A percentile compares a stretch with the other conserved stretches of the same genome.
Conservation (phyloP, 2,888 invertebrate genomes). For the Imbricaverruca yamaguchii region DNA sequence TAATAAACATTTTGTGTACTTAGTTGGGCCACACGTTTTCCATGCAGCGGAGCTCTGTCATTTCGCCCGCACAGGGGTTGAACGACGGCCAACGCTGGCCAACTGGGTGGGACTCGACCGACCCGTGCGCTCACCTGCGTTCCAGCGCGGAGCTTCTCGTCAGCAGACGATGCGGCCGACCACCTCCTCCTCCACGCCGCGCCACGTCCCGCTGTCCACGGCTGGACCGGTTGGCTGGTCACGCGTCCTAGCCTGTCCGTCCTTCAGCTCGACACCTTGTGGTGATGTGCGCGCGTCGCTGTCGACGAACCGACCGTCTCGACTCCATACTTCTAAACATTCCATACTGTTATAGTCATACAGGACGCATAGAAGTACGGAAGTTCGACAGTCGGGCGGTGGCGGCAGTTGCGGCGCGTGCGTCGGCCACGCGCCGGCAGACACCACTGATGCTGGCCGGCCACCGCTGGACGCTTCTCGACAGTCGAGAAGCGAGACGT, state of each 20-base stretch:
- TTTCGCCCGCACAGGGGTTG: background rate
- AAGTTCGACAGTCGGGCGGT: conserved; percentile 16
- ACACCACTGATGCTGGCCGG: conserved; percentile 23
- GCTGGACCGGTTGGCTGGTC: no score
- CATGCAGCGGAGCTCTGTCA: no score
- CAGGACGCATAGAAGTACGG: conserved; percentile 33
- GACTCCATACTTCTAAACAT: conserved; percentile 95
- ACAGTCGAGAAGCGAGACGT: no score
- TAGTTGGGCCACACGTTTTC: no score
- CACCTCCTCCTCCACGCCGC: no score
- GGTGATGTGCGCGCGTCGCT: no score
- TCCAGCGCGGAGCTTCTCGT: background rate
- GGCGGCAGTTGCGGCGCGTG: background rate
- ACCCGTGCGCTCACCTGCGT: background rate
- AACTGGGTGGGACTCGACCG: background rate
- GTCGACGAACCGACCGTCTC: background rate
- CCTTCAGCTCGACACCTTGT: no score
- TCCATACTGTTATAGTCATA: conserved; percentile 57
- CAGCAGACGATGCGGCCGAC: no score
- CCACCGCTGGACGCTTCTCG: background rate
- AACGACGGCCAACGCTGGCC: background rate
- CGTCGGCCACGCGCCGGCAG: background rate
- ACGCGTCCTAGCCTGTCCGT: no score
- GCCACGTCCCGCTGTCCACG: no score
- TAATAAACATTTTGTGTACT: no score